Percentiles rank a stretch among this genome's conserved stretches.
These are phyloP conservation scores for Dallia pectoralis DNA, from an alignment of 2,797 vertebrate species.

Conservation along the genomic window DNA sequence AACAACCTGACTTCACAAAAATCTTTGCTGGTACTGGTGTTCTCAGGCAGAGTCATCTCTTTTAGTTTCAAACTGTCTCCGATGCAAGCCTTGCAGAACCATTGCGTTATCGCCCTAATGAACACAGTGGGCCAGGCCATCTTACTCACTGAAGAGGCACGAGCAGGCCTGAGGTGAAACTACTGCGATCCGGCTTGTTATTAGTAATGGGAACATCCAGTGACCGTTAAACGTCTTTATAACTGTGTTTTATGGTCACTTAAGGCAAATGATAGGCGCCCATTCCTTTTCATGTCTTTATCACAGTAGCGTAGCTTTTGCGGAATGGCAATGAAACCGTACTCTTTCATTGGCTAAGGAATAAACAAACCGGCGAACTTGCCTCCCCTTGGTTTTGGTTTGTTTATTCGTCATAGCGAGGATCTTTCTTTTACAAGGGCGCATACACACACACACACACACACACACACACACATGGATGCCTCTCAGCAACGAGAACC, in stretches of 20 bases:
- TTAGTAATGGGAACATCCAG: constrained; percentile 50
- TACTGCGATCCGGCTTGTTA: constrained; percentile 31
- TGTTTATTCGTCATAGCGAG: neutral
- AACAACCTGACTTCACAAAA: neutral
- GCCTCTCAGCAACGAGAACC: constrained; percentile 42
- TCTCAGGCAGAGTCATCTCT: neutral
- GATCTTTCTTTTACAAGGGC: neutral
- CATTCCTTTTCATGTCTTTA: constrained; percentile 43
- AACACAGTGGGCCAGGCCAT: neutral
- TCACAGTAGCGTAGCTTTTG: constrained; percentile 25
- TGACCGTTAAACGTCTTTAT: constrained; percentile 40
- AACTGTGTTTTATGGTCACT: constrained; percentile 47
- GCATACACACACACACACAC: constrained; percentile 13
- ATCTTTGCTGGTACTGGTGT: neutral
- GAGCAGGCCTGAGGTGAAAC: constrained; percentile 8
- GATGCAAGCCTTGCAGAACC: neutral
- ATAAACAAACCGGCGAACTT: constrained; percentile 19
- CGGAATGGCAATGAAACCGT: constrained; percentile 20
- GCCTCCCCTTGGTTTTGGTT: constrained; percentile 4
- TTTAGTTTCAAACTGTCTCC: neutral
- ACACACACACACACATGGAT: constrained; percentile 5
- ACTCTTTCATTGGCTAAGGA: constrained; percentile 32
- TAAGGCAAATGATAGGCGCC: constrained; percentile 16
- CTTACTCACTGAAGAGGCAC: constrained; percentile 8
- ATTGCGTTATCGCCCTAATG: neutral